Percentiles rank a stretch among this genome's conserved stretches.
phyloP scores from a whole-genome alignment of 2,113 vertebrate genomes.

The Callopanchax toddi region DNA sequence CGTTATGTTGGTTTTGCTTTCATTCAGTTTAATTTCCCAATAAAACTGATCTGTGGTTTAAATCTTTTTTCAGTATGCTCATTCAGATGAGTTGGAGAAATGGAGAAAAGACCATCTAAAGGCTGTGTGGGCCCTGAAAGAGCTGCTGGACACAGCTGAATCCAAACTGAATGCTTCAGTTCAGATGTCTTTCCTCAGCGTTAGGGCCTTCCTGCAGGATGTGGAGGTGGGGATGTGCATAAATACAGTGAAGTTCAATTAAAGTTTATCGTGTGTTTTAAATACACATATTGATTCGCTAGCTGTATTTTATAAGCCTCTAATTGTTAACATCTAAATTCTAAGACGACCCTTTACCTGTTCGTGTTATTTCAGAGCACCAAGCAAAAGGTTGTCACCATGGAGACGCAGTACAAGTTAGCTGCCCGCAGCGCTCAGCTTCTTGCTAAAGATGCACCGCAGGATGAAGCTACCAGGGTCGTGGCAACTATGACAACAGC shows the following conservation, averaged over 20 bases:
- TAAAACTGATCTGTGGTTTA: not conserved
- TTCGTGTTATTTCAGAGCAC: slow-evolving; percentile 79
- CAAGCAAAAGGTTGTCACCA: slow-evolving; percentile 87
- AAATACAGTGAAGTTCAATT: no score
- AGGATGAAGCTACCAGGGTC: slow-evolving; percentile 86
- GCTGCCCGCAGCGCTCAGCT: slow-evolving; percentile 86
- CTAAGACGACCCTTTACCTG: slow-evolving; percentile 20
- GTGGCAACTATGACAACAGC: slow-evolving; percentile 82
- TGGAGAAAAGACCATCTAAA: slow-evolving; percentile 87
- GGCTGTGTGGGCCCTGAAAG: slow-evolving; percentile 78
- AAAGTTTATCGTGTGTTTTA: not conserved
- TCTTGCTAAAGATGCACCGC: slow-evolving; percentile 85
- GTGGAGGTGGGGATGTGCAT: slow-evolving; percentile 85
- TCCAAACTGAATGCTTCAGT: slow-evolving; percentile 82
- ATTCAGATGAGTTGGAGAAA: slow-evolving; percentile 88
- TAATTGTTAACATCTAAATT: not conserved
- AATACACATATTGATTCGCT: not conserved
- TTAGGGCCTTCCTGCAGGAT: slow-evolving; percentile 87
- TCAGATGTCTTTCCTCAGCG: slow-evolving; percentile 87
- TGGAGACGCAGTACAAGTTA: slow-evolving; percentile 91
- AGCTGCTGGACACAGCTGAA: slow-evolving; percentile 85
- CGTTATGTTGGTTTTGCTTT: no score
- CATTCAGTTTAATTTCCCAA: no score
- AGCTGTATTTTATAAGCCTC: not conserved
- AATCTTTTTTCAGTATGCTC: slow-evolving; percentile 83